A percentile compares a stretch with the other conserved stretches of the same genome.
Evolutionary conservation across 2,797 vertebrate genomes (phyloP).

Genomic region (Darevskia nairensis): DNA sequence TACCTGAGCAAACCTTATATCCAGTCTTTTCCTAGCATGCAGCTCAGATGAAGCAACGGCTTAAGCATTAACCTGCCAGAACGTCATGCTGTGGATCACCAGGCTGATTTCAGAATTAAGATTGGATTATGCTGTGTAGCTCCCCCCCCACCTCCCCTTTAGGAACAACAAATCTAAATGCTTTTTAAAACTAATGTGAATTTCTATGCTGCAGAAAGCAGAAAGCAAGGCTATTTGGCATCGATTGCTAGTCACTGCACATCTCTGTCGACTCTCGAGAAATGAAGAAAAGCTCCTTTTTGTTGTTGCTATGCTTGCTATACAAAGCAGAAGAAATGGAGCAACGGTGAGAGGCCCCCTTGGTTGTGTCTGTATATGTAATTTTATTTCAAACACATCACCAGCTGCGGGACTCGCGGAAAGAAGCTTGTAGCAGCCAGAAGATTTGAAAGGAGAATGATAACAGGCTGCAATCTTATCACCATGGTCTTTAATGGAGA

Average conservation of each 20-base stretch:
- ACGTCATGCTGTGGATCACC: background rate
- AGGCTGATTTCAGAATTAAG: background rate
- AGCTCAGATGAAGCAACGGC: background rate
- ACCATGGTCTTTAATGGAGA: constrained; percentile 7
- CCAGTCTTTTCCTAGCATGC: background rate
- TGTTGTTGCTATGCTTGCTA: constrained; percentile 13
- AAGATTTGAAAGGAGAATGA: constrained; percentile 19
- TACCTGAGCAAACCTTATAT: background rate
- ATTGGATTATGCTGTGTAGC: background rate
- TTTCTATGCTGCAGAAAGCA: background rate
- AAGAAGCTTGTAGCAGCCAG: background rate
- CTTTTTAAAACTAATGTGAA: background rate
- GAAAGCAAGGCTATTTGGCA: background rate
- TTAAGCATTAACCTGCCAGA: background rate
- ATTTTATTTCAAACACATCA: constrained; percentile 25
- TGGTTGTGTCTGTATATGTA: constrained; percentile 12
- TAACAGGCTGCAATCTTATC: constrained; percentile 17
- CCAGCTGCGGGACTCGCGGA: constrained; percentile 1
- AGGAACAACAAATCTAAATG: no score
- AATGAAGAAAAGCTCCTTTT: constrained; percentile 5
- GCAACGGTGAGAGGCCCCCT: background rate
- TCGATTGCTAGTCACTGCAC: background rate
- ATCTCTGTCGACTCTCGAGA: background rate
- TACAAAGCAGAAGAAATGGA: background rate
- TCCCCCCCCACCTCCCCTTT: background rate